Evolutionary conservation across 2,888 invertebrate genomes (phyloP).

Genomic region (Platerodrilus igneus): DNA sequence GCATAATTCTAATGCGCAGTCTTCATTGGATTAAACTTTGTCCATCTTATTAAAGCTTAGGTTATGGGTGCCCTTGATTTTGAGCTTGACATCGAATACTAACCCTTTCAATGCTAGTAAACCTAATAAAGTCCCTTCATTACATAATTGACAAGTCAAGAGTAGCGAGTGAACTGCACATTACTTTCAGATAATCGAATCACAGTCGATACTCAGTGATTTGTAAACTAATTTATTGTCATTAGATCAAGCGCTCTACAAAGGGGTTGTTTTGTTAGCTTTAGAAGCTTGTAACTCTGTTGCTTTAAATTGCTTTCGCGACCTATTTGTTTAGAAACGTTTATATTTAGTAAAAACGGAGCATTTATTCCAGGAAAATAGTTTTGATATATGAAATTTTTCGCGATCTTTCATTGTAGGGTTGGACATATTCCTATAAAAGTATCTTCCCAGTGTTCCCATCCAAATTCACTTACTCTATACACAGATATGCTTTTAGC

Average conservation of each 20-base stretch:
- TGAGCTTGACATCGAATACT: too few relatives aligned
- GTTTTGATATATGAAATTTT: conserved; percentile 35
- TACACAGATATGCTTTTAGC: conserved; percentile 44
- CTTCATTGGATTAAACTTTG: too few relatives aligned
- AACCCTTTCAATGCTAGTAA: conserved; percentile 31
- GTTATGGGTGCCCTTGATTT: too few relatives aligned
- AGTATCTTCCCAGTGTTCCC: conserved; percentile 36
- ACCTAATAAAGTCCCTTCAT: conserved; percentile 44
- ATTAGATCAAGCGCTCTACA: conserved; percentile 27
- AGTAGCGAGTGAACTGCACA: conserved; percentile 30
- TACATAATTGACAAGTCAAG: conserved; percentile 46
- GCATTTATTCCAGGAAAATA: conserved; percentile 27
- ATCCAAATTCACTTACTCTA: conserved; percentile 48
- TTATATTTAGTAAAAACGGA: too few relatives aligned
- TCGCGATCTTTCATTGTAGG: conserved; percentile 28
- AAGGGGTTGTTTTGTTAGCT: too few relatives aligned
- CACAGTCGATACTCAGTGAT: conserved; percentile 38
- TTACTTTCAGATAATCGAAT: conserved; percentile 40
- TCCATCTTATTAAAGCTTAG: too few relatives aligned
- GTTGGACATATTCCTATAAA: conserved; percentile 29
- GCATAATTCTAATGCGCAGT: too few relatives aligned
- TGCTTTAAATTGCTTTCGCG: too few relatives aligned
- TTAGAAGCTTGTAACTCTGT: too few relatives aligned
- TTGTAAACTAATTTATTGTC: conserved; percentile 41
- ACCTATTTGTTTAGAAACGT: too few relatives aligned